A percentile compares a stretch with the other conserved stretches of the same genome.
Conservation (phyloP, 2,113 vertebrate species). For the Hydropotes inermis region DNA sequence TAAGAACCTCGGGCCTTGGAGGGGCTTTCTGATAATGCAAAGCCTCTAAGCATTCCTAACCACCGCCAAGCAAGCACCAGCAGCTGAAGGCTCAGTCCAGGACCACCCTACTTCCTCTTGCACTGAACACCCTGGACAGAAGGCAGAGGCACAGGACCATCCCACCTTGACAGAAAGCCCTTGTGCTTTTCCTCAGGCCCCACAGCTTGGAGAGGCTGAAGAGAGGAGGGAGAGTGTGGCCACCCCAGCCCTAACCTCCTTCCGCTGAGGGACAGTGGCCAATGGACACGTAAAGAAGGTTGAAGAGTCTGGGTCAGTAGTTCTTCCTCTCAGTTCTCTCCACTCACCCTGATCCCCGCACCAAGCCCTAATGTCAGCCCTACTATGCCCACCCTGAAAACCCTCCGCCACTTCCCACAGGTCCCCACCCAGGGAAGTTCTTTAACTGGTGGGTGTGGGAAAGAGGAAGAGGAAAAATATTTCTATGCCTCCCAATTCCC, state of each 20-base stretch:
- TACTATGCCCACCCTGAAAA: background rate
- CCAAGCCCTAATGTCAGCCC: background rate
- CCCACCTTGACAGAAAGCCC: background rate
- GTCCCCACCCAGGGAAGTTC: background rate
- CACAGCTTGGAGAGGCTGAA: background rate
- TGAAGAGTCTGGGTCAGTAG: background rate
- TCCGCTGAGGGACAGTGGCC: background rate
- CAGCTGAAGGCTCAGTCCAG: background rate
- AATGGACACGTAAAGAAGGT: background rate
- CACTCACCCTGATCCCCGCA: too few relatives aligned
- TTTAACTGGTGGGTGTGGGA: background rate
- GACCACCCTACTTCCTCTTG: background rate
- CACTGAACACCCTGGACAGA: background rate
- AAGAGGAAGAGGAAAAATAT: constrained; percentile 41
- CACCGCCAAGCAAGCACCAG: background rate
- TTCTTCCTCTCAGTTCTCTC: background rate
- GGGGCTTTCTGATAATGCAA: background rate
- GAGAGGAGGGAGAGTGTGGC: too few relatives aligned
- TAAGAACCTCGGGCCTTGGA: background rate
- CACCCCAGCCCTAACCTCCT: background rate
- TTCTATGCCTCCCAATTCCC: background rate
- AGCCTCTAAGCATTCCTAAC: background rate
- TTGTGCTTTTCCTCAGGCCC: background rate
- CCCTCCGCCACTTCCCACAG: background rate
- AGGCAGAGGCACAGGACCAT: background rate